phyloP scores from a whole-genome alignment of 2,113 vertebrate species.

The Ranitomeya variabilis region DNA sequence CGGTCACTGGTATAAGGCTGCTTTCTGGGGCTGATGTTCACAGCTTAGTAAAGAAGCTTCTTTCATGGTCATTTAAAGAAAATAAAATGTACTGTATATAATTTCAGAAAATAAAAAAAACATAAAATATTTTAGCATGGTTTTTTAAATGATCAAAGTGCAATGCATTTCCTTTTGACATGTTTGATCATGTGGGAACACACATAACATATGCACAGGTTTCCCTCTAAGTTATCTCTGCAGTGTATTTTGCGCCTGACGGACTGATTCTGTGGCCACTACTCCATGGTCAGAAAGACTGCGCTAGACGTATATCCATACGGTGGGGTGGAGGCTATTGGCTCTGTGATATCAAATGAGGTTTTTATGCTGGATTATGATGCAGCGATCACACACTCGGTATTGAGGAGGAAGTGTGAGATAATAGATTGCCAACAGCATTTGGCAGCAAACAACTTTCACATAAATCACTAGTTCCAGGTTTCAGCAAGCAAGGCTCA shows the following conservation, averaged over 20 bases:
- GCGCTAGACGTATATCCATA: neutral
- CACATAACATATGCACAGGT: neutral
- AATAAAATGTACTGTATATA: neutral
- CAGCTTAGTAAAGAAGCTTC: neutral
- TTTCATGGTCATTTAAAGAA: neutral
- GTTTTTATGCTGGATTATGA: neutral
- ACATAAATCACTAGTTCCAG: slow-evolving; percentile 31
- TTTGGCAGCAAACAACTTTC: slow-evolving; percentile 34
- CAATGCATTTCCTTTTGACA: neutral
- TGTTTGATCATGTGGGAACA: neutral
- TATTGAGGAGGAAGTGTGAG: slow-evolving; percentile 15
- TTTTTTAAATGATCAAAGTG: too few species aligned
- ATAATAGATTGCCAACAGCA: slow-evolving; percentile 40
- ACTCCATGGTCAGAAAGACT: neutral
- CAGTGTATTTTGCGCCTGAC: neutral
- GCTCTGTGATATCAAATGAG: neutral
- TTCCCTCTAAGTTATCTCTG: neutral
- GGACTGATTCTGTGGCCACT: neutral
- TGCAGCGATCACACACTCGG: slow-evolving; percentile 28
- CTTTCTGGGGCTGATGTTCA: neutral
- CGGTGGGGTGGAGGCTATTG: neutral
- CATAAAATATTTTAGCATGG: too few species aligned
- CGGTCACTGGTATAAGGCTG: neutral
- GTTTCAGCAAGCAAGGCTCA: neutral
- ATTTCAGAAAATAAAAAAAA: neutral